Evolutionary conservation across 1,140 invertebrate species (phyloP).

Genomic region (Scylla paramamosain): DNA sequence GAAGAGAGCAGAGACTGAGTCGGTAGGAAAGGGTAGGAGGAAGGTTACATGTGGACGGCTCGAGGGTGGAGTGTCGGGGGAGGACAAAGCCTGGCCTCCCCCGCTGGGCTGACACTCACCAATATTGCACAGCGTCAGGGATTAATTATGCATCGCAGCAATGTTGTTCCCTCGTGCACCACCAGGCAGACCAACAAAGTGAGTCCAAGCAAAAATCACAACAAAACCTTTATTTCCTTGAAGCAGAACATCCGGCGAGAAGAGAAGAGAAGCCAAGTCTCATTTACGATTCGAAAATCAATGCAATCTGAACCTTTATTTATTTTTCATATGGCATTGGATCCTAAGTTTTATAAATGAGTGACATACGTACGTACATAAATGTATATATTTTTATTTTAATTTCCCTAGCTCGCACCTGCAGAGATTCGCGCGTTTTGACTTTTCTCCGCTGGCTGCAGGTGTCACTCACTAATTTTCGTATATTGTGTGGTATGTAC

Average conservation of each 20-base stretch:
- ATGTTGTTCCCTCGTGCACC: slow-evolving; percentile 64
- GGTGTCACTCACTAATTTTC: slow-evolving; percentile 5
- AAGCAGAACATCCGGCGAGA: background rate
- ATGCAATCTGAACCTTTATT: no score
- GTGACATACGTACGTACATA: no score
- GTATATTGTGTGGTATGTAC: slow-evolving; percentile 12
- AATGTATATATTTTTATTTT: no score
- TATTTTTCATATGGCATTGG: no score
- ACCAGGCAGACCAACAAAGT: slow-evolving; percentile 58
- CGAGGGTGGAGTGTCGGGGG: background rate
- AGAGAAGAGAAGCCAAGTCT: background rate
- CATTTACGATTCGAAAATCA: no score
- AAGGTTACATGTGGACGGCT: background rate
- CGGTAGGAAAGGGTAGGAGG: background rate
- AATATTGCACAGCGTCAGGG: slow-evolving; percentile 64
- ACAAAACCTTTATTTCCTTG: slow-evolving; percentile 56
- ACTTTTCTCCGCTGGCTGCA: background rate
- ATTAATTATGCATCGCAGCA: slow-evolving; percentile 65
- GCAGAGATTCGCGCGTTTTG: background rate
- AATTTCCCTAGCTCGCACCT: no score
- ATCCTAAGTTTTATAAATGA: no score
- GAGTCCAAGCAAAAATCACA: slow-evolving; percentile 52
- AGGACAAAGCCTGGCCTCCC: background rate
- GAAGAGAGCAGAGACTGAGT: background rate
- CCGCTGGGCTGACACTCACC: slow-evolving; percentile 37